Conservation (phyloP, 2,797 vertebrate species). For the Setipinna tenuifilis region DNA sequence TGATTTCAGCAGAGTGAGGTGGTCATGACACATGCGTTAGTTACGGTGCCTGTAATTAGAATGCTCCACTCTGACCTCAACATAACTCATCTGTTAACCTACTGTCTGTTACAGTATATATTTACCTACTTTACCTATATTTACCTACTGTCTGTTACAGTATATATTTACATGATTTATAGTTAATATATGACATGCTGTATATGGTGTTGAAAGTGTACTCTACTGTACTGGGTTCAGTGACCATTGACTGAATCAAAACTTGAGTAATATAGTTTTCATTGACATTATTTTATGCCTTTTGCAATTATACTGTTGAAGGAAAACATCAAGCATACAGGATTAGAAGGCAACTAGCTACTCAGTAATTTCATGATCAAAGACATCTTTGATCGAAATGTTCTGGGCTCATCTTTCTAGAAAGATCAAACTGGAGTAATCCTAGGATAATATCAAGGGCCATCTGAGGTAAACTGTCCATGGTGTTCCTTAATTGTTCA, state of each 20-base stretch:
- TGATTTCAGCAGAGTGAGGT: background rate
- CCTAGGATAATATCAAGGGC: background rate
- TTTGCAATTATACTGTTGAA: too few species aligned
- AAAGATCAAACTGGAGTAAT: background rate
- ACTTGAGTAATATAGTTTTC: background rate
- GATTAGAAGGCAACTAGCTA: too few species aligned
- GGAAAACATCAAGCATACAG: too few species aligned
- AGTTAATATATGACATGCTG: too few species aligned
- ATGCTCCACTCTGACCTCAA: background rate
- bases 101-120: too few species aligned
- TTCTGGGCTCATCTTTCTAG: background rate
- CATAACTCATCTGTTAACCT: background rate
- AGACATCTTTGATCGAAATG: background rate
- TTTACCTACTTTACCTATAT: too few species aligned
- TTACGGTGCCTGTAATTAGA: background rate
- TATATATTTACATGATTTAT: too few species aligned
- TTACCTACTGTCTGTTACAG: too few species aligned
- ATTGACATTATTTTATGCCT: too few species aligned
- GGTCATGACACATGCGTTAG: background rate
- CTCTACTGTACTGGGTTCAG: background rate
- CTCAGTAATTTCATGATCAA: too few species aligned
- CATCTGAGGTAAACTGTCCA: background rate
- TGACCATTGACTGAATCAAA: background rate
- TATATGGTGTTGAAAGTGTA: background rate
- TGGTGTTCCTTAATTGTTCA: background rate